Percentiles rank a stretch among this genome's conserved stretches.
Evolutionary conservation across 2,797 vertebrate genomes (phyloP).

Genomic region (Amblyraja radiata): DNA sequence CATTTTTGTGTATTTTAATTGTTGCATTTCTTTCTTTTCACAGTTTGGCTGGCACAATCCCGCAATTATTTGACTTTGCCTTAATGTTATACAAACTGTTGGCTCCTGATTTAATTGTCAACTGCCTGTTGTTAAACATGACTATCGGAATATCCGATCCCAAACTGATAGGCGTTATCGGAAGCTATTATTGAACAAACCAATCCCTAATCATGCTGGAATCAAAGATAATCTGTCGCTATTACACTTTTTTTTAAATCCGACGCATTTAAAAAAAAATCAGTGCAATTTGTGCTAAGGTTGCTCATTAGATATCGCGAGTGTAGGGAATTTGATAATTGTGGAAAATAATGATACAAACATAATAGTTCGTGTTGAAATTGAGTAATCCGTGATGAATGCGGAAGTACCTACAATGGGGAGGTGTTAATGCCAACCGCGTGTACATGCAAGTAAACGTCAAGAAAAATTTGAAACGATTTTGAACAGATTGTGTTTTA

Average conservation of each 20-base stretch:
- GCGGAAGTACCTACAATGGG: neutral
- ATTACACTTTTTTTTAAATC: neutral
- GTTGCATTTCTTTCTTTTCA: neutral
- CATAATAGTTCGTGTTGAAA: neutral
- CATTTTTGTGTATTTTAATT: neutral
- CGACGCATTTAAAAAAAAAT: neutral
- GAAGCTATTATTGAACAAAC: slow-evolving; percentile 33
- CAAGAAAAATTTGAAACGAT: too few species aligned
- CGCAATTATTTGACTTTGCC: neutral
- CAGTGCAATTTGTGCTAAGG: neutral
- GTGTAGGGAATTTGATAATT: neutral
- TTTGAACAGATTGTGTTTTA: neutral
- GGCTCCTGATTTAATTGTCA: slow-evolving; percentile 13
- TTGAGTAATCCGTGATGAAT: neutral
- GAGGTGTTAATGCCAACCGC: neutral
- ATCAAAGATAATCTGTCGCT: neutral
- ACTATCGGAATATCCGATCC: neutral
- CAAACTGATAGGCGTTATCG: slow-evolving; percentile 32
- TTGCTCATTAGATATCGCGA: neutral
- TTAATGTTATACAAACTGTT: neutral
- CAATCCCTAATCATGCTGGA: neutral
- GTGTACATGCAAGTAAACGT: neutral
- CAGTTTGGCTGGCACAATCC: neutral
- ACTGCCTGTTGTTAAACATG: neutral
- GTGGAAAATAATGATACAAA: neutral